phyloP scores from a whole-genome alignment of 2,888 invertebrate species.

The Neocrepidodera transversa region DNA sequence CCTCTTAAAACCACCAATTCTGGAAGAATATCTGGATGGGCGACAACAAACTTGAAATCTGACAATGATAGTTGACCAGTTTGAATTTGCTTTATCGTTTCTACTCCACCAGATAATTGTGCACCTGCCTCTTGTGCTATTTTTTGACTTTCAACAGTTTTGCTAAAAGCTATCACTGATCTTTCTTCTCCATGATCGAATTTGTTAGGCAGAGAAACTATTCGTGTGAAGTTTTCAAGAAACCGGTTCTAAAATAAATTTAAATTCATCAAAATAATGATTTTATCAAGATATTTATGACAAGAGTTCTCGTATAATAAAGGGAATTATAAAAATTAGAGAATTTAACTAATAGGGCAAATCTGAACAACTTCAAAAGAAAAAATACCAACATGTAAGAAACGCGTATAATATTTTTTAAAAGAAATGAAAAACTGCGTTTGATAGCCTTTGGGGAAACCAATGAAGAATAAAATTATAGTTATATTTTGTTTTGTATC shows the following conservation, averaged over 20 bases:
- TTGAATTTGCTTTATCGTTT: constrained; percentile 80
- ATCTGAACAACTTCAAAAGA: no score
- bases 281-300: no score
- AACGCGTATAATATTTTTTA: no score
- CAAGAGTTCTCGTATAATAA: no score
- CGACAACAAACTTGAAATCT: constrained; percentile 78
- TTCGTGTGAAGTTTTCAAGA: constrained; percentile 72
- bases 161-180: constrained; percentile 77
- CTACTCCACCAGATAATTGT: constrained; percentile 72
- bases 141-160: constrained; percentile 67
- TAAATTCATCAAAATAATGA: no score
- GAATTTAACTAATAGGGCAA: no score
- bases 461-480: no score
- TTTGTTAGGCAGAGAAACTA: constrained; percentile 71
- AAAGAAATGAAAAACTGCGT: no score
- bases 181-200: constrained; percentile 76
- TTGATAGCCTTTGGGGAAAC: no score
- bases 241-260: constrained; percentile 68
- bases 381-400: no score
- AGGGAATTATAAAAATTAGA: no score
- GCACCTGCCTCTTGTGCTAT: constrained; percentile 76
- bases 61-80: constrained; percentile 66
- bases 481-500: no score
- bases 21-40: constrained; percentile 80
- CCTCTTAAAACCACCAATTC: constrained; percentile 80